Evolutionary conservation across 1,140 invertebrate species (phyloP).

Genomic region (Brachionus sp.): DNA sequence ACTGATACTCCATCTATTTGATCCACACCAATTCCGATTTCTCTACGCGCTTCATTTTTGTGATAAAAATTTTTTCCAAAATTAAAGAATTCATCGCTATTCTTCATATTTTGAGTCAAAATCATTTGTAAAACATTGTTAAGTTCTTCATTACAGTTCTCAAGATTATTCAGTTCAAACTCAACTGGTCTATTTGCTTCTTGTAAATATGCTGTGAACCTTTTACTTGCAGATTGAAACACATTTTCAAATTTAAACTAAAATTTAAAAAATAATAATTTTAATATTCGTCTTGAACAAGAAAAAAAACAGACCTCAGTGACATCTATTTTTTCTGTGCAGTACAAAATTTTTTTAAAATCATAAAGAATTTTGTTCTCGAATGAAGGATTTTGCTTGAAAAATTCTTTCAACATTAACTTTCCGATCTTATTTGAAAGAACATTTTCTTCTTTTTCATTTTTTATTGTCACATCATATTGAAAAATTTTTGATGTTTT

Average conservation of each 20-base stretch:
- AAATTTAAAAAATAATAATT: not conserved
- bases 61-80: not conserved
- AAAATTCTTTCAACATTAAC: not conserved
- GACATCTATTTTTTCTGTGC: not conserved
- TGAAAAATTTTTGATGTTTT: not conserved
- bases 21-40: not conserved
- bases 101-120: not conserved
- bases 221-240: no score
- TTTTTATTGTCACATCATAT: not conserved
- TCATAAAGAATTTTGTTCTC: not conserved
- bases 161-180: not conserved
- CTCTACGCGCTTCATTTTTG: not conserved
- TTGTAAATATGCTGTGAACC: not conserved
- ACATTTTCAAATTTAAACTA: not conserved
- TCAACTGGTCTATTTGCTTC: not conserved
- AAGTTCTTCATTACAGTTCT: not conserved
- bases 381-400: not conserved
- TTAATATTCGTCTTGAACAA: not conserved
- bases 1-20: not conserved
- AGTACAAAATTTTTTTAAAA: not conserved
- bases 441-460: not conserved
- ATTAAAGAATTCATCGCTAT: not conserved
- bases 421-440: not conserved
- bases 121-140: not conserved
- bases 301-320: not conserved